phyloP scores from a whole-genome alignment of 2,888 invertebrate genomes.

The Nesidiocoris tenuis region DNA sequence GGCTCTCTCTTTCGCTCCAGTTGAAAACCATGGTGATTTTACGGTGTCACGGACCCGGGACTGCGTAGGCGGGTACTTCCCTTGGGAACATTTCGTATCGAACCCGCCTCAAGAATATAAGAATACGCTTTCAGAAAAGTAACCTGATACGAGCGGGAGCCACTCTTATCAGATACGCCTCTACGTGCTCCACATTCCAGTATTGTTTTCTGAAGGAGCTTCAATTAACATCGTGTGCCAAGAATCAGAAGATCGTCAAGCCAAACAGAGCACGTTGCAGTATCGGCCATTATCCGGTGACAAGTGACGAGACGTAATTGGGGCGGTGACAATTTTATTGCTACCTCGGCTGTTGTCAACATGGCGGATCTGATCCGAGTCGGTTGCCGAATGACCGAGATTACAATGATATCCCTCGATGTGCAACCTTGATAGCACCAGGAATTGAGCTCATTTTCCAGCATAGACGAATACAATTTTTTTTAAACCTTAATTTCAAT shows the following conservation, averaged over 20 bases:
- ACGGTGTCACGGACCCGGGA: conserved; percentile 31
- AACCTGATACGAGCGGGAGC: conserved; percentile 39
- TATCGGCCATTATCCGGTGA: background rate
- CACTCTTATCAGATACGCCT: conserved; percentile 35
- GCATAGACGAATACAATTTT: no score
- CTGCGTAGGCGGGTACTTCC: conserved; percentile 38
- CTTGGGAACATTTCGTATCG: conserved; percentile 33
- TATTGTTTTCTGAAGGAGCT: conserved; percentile 39
- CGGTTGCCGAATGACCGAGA: no score
- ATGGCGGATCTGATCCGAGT: no score
- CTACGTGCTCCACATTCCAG: conserved; percentile 40
- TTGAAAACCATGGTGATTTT: background rate
- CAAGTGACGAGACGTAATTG: background rate
- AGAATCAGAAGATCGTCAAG: background rate
- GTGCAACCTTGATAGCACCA: no score
- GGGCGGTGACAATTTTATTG: background rate
- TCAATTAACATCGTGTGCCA: conserved; percentile 38
- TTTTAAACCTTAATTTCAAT: no score
- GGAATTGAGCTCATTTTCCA: no score
- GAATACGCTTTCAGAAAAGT: background rate
- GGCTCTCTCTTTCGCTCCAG: background rate
- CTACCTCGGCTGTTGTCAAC: background rate
- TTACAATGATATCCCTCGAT: no score
- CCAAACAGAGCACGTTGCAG: background rate
- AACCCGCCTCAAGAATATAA: background rate